Evolutionary conservation across 2,113 vertebrate genomes (phyloP).

Genomic region (Zosterops borbonicus): DNA sequence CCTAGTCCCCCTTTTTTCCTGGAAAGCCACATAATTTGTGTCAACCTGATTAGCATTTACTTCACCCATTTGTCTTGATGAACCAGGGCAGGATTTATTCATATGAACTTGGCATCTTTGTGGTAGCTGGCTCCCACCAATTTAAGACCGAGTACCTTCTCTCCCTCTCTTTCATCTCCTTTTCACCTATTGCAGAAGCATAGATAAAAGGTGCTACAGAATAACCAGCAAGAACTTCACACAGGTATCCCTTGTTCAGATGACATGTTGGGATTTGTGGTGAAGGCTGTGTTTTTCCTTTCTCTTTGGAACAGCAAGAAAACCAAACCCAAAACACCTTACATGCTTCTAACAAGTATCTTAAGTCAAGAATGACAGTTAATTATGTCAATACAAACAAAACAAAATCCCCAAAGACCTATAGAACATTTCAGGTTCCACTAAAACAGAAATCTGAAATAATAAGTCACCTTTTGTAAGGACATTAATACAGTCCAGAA

Average conservation of each 20-base stretch:
- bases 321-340: background rate
- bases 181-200: background rate
- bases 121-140: background rate
- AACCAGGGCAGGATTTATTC: background rate
- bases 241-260: background rate
- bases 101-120: background rate
- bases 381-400: background rate
- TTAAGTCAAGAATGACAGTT: background rate
- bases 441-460: background rate
- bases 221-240: background rate
- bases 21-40: background rate
- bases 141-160: background rate
- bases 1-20: background rate
- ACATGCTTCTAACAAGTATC: background rate
- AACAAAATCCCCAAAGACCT: background rate
- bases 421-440: background rate
- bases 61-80: background rate
- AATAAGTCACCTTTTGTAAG: background rate
- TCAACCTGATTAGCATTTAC: background rate
- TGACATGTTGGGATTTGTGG: background rate
- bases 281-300: background rate
- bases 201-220: background rate
- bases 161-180: background rate
- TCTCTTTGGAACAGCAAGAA: background rate
- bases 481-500: background rate